Conservation (phyloP, 2,113 vertebrate genomes). For the Bagarius yarrelli region DNA sequence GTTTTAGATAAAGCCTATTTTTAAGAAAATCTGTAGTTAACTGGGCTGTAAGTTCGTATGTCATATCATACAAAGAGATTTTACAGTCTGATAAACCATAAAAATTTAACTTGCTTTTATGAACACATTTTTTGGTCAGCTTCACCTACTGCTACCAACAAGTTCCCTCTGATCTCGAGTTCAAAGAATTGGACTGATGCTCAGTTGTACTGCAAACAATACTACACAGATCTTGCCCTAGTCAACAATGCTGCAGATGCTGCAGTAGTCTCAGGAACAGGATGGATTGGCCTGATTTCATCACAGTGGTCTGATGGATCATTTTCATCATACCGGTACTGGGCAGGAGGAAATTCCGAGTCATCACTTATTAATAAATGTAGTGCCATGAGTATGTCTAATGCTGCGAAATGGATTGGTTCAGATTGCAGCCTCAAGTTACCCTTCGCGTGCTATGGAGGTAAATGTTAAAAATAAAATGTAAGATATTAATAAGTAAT, state of each 20-base stretch:
- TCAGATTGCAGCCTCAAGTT: not conserved
- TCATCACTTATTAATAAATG: not conserved
- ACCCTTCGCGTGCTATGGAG: slow-evolving; percentile 39
- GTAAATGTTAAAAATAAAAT: slow-evolving; percentile 5
- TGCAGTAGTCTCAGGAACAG: not conserved
- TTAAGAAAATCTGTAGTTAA: too few species aligned
- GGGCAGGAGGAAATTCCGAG: not conserved
- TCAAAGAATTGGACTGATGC: slow-evolving; percentile 4
- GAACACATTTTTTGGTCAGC: not conserved
- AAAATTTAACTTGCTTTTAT: not conserved
- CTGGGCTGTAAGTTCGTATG: not conserved
- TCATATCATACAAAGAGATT: not conserved
- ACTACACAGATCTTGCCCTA: slow-evolving; percentile 29
- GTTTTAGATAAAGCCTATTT: too few species aligned
- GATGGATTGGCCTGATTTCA: slow-evolving; percentile 37
- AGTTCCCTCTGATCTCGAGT: not conserved
- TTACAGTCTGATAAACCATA: not conserved
- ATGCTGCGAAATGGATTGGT: slow-evolving; percentile 24
- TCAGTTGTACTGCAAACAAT: slow-evolving; percentile 35
- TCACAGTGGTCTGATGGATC: slow-evolving; percentile 10
- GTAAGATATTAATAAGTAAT: too few species aligned
- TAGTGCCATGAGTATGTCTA: not conserved
- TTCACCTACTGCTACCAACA: not conserved
- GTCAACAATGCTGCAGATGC: not conserved
- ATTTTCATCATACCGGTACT: slow-evolving; percentile 12